phyloP scores from a whole-genome alignment of 2,113 vertebrate species.

The Myanophis thanlyinensis region DNA sequence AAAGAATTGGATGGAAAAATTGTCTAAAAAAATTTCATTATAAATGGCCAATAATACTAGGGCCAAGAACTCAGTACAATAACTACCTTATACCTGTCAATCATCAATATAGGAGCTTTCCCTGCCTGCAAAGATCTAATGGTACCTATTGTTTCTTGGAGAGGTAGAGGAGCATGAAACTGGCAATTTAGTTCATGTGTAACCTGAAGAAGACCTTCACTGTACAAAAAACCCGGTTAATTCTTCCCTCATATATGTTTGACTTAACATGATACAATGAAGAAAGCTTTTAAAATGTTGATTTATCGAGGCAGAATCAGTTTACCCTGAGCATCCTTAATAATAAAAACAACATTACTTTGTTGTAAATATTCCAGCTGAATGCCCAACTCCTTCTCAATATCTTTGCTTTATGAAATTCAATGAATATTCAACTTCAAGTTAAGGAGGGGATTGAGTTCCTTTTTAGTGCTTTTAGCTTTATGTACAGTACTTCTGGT shows the following conservation, averaged over 20 bases:
- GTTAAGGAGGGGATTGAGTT: not conserved
- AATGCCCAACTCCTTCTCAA: not conserved
- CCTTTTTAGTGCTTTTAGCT: not conserved
- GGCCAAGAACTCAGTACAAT: not conserved
- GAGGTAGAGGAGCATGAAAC: not conserved
- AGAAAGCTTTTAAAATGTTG: not conserved
- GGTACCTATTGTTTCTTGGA: not conserved
- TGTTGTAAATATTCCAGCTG: not conserved
- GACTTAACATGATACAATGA: not conserved
- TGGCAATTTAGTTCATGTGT: not conserved
- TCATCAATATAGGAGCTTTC: not conserved
- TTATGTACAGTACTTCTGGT: not conserved
- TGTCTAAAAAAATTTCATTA: not conserved
- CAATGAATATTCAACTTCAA: not conserved
- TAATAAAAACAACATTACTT: not conserved
- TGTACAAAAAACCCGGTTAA: not conserved
- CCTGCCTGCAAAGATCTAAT: not conserved
- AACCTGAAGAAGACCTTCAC: not conserved
- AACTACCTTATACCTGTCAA: not conserved
- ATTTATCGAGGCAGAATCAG: not conserved
- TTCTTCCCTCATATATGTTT: not conserved
- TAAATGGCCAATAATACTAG: not conserved
- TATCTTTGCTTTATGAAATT: not conserved
- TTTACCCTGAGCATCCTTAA: not conserved
- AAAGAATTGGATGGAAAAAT: not conserved